Evolutionary conservation across 2,113 vertebrate genomes (phyloP), one percentile per base, ranked within the genome.

Genomic region (Tauraco erythrolophus): DNA sequence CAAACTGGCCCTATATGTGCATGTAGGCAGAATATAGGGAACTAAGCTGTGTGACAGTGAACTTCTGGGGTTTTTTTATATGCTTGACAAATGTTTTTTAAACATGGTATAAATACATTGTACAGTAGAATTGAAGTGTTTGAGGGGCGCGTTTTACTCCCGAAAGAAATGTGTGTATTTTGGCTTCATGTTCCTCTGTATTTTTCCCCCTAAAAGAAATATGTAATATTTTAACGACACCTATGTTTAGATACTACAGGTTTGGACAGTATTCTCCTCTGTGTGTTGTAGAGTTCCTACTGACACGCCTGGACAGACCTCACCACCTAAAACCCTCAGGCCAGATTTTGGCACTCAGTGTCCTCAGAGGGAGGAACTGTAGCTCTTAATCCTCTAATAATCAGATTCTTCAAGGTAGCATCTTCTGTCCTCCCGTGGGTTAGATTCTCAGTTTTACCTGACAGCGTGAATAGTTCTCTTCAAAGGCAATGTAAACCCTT

Each of bases 371-470:
- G 89, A 91, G 84, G 84, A 93, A 94, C 91, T 45, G 33, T 76
- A 92, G 94, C 74, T 72, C n/a, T 92, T 97, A 97, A 96, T 97
- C 96, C 94, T 81, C 82, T 97, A 96, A 96, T 97, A 96, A 94
- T 79, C 87, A 83, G 79, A 90, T 96, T 95, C 92, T 89, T 97
- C 89, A 92, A 83, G 89, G 94, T 79, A 96, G 89, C 89, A 84
- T 97, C 91, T 94, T 89, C 92, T 91, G 86, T 95, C 93, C 94
- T 96, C 89, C 89, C 94, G 92, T 22, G 7, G 56, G 88, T 96
- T 95, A 88, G 79, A 65, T 61, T 43, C 62, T 94, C 23, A 4
- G 48, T 77, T 96, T 76, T 96, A 84, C 88, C 87, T 94, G 81
- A 84, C 78, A 78, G 56, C 5, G 3, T 61, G 84, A 94, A 80